Evolutionary conservation across 37 sponge, comb jelly and placozoan species (phyloP).

Genomic region (Lycopodina hypogea): DNA sequence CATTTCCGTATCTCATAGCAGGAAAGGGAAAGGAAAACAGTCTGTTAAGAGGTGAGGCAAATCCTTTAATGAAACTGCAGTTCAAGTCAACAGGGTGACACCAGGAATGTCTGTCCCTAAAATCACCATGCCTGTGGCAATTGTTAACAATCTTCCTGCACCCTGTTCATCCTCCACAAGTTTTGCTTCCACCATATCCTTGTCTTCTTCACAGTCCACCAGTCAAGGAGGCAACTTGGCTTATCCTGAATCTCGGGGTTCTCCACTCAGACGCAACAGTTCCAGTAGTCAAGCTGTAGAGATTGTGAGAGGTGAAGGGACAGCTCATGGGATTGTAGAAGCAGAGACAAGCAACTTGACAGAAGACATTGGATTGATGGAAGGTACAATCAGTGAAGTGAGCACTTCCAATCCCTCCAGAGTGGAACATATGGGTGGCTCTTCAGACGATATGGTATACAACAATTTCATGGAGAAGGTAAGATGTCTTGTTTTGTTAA

Average conservation of each 20-base stretch:
- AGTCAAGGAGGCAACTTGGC: neutral
- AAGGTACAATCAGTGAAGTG: conserved; percentile 48
- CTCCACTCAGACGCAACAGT: neutral
- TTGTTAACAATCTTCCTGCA: neutral
- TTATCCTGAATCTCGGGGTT: neutral
- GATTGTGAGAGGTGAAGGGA: conserved; percentile 9
- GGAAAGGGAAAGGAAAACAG: conserved; percentile 4
- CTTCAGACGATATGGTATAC: conserved; percentile 63
- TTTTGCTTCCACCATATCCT: neutral
- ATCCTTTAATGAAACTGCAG: neutral
- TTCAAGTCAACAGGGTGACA: neutral
- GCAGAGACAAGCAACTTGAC: neutral
- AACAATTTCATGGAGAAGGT: conserved; percentile 71
- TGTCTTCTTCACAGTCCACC: no score
- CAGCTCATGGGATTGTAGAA: conserved; percentile 3
- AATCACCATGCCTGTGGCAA: neutral
- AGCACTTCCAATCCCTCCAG: conserved; percentile 24
- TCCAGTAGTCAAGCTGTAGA: neutral
- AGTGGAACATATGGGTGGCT: conserved; percentile 44
- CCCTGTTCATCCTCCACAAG: neutral
- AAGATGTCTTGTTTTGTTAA: neutral
- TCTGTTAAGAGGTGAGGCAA: neutral
- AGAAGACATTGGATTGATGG: conserved; percentile 52
- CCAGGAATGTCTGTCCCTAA: neutral
- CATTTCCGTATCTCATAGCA: no score